Percentiles rank a stretch among this genome's conserved stretches.
These are phyloP conservation scores for Acrocera orbiculus DNA, from an alignment of 2,888 invertebrate species.

Conservation along the genomic window DNA sequence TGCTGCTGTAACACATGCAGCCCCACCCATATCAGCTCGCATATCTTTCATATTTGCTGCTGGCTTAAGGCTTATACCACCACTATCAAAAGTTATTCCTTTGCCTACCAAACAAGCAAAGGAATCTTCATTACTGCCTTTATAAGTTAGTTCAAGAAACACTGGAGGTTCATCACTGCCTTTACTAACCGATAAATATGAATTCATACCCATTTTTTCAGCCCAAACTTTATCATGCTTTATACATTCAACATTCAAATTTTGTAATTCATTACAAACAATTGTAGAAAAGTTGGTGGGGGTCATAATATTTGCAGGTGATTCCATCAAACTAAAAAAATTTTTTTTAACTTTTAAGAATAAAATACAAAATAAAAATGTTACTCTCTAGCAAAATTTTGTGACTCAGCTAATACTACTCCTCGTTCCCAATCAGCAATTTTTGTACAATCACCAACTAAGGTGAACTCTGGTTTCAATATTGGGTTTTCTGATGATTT, in stretches of 20 bases:
- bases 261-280: conserved; percentile 20
- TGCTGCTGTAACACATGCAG: conserved; percentile 51
- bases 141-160: conserved; percentile 55
- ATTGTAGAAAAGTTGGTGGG: conserved; percentile 56
- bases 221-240: conserved; percentile 54
- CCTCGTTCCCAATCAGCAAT: conserved; percentile 48
- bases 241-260: conserved; percentile 20
- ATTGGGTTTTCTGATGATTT: conserved; percentile 10
- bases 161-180: conserved; percentile 57
- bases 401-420: conserved; percentile 46
- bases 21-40: conserved; percentile 70
- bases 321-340: conserved; percentile 40
- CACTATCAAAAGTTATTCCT: conserved; percentile 48
- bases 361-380: neutral
- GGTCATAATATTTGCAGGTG: conserved; percentile 56
- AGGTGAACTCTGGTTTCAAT: conserved; percentile 5
- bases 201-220: conserved; percentile 53
- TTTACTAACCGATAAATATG: conserved; percentile 50
- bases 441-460: conserved; percentile 30
- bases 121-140: conserved; percentile 31
- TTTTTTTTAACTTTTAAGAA: neutral
- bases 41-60: conserved; percentile 37
- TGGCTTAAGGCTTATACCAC: conserved; percentile 53
- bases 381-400: conserved; percentile 47
- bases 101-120: conserved; percentile 55